Base-by-base conservation (phyloP, 2,797 vertebrate genomes). In the Limosa lapponica region DNA sequence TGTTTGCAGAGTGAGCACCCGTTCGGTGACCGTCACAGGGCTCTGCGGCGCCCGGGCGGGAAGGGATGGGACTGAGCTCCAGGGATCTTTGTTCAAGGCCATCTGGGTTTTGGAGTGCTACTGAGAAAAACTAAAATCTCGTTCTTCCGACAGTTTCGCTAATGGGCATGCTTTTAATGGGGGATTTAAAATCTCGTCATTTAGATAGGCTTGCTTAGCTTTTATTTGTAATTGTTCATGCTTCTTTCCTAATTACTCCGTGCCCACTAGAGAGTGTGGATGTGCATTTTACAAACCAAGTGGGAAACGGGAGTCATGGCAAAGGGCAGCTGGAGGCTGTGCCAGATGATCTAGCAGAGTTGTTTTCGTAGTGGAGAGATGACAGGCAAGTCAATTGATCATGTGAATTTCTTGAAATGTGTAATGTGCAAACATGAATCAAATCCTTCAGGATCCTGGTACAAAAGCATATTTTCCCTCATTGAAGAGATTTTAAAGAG, bases 21-120 rank as follows among this genome's bases (percentile, higher is more conserved):
- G 6, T 23, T 57, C 8, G 32, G 36, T 41, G 37, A 62, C n/a
- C 0, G 1, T 58, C 57, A 19, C 46, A 16, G 19, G 32, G 20
- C 69, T 44, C 0, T 0, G 19, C 1, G 2, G 16, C 4, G 6
- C 32, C 19, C 3, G 2, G 11, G 52, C 0, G 2, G n/a, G 51
- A 28, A 3, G 17, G 24, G 58, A 16, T 25, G 36, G 13, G 46
- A n/a, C 23, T 28, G 22, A 32, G 3, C 19, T 32, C 30, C 1
- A 0, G 65, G 10, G 30, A 41, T 17, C 36, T 67, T 62, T 9
- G 3, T 74, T 32, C 65, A 20, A 49, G 27, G 4, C 0, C 0
- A 2, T 39, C 54, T 54, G 49, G 17, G 7, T 19, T 94, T 54
- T 69, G 79, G 43, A 43, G 22, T 4, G 10, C 71, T 48, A 36